Base-by-base conservation (phyloP, 2,888 invertebrate species). In the Synergus umbraculus region DNA sequence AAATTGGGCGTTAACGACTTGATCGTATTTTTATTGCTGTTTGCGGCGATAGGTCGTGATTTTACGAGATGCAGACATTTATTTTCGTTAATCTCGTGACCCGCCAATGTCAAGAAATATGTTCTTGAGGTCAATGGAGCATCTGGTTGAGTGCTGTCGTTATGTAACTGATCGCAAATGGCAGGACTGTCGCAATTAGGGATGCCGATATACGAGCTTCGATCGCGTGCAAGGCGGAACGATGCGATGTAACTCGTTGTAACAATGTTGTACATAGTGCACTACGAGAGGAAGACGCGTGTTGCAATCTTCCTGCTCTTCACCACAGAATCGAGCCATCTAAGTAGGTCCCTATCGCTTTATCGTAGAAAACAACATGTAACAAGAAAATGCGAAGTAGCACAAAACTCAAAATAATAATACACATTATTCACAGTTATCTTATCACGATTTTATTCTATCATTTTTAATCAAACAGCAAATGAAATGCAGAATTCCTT, bases 151-250 rank as follows among this genome's bases (percentile, higher is more conserved):
- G 69, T 80, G 78, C 63, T 84, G 84, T 83, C 77, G 79, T 86
- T 86, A 86, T 82, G 83, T 83, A 86, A 86, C 79, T 37, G 66
- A 78, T 79, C 49, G 82, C 82, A 84, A 87, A 86, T 83, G 85
- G 78, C 86, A 76, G 81, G 83, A 66, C 82, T 83, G 85, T 84
- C 79, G 85, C 85, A 87, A 87, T 86, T 85, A 84, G 85, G 83
- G 80, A 86, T 85, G 79, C 84, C 85, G 84, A 88, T 85, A 85
- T 78, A 65, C 37, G 43, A 73, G 84, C 80, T 80, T 83, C 79
- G 87, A 88, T 88, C 88, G 88, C 88, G 88, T 88, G 88, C 86
- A 84, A 83, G 83, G 84, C 69, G 81, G 78, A 83, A 83, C 86
- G 84, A 83, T 84, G 86, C 86, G 84, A 86, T 85, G 86, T 86